A percentile compares a stretch with the other conserved stretches of the same genome.
phyloP scores from a whole-genome alignment of 2,797 vertebrate species.

The Clarias pachynema region DNA sequence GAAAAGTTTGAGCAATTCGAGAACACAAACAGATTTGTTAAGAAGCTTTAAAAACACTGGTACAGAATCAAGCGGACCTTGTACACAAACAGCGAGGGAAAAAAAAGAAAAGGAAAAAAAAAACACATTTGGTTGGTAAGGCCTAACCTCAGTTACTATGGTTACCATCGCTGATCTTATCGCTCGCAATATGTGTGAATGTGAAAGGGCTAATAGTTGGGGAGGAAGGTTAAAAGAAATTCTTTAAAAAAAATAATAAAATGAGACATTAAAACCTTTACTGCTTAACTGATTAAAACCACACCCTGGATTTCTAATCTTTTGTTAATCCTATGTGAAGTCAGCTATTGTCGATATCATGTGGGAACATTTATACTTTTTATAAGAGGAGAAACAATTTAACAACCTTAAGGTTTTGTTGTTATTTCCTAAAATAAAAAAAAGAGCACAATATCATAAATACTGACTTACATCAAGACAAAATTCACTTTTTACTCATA shows the following conservation, averaged over 20 bases:
- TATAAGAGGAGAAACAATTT: neutral
- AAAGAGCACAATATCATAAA: neutral
- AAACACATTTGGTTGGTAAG: slow-evolving; percentile 41
- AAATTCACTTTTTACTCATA: too few species aligned
- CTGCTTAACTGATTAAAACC: too few species aligned
- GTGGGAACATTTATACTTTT: neutral
- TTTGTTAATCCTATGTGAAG: neutral
- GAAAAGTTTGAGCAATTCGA: slow-evolving; percentile 46
- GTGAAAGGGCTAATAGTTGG: neutral
- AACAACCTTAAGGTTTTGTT: too few species aligned
- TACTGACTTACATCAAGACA: too few species aligned
- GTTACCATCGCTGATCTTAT: neutral
- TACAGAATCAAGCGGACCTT: slow-evolving; percentile 25
- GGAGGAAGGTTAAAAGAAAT: too few species aligned
- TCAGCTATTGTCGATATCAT: neutral
- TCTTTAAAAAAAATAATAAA: too few species aligned
- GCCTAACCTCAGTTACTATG: slow-evolving; percentile 19
- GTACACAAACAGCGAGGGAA: slow-evolving; percentile 27
- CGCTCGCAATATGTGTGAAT: neutral
- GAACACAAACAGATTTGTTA: slow-evolving; percentile 52
- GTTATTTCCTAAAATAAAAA: too few species aligned
- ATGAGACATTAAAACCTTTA: neutral
- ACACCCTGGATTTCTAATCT: too few species aligned
- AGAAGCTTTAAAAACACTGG: slow-evolving; percentile 39
- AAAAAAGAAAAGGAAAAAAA: neutral